Evolutionary conservation across 1,140 invertebrate species (phyloP).

Genomic region (Achroia grisella): DNA sequence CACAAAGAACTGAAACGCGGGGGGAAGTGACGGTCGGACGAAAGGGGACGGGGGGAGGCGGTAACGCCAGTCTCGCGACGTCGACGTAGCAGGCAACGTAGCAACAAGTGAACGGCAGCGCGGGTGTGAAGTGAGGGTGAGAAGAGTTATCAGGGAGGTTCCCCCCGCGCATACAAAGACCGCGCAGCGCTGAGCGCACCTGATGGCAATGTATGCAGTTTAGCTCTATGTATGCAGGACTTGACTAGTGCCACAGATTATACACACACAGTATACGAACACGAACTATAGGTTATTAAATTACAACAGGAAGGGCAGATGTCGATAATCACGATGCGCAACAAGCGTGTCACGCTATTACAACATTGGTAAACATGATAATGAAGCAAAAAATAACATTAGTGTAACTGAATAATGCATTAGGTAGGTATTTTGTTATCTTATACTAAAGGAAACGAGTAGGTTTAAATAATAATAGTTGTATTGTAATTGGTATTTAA

Average conservation of each 20-base stretch:
- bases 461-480: too few species aligned
- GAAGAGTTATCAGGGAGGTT: slow-evolving; percentile 25
- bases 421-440: too few species aligned
- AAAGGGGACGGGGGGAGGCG: slow-evolving; percentile 30
- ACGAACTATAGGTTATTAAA: background rate
- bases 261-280: slow-evolving; percentile 1
- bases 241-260: background rate
- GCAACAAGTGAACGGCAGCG: slow-evolving; percentile 68
- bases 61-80: slow-evolving; percentile 48
- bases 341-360: slow-evolving; percentile 1
- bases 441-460: too few species aligned
- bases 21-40: slow-evolving; percentile 50
- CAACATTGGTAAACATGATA: background rate
- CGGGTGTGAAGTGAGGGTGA: slow-evolving; percentile 36
- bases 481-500: too few species aligned
- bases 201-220: slow-evolving; percentile 50
- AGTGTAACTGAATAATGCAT: too few species aligned
- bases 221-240: slow-evolving; percentile 10
- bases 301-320: slow-evolving; percentile 51
- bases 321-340: slow-evolving; percentile 42
- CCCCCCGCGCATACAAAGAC: slow-evolving; percentile 28
- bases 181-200: slow-evolving; percentile 37
- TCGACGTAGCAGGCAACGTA: slow-evolving; percentile 57
- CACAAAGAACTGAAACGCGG: slow-evolving; percentile 69
- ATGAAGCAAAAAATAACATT: too few species aligned